Evolutionary conservation across 2,113 vertebrate species (phyloP).

Genomic region (Nycticorax nycticorax): DNA sequence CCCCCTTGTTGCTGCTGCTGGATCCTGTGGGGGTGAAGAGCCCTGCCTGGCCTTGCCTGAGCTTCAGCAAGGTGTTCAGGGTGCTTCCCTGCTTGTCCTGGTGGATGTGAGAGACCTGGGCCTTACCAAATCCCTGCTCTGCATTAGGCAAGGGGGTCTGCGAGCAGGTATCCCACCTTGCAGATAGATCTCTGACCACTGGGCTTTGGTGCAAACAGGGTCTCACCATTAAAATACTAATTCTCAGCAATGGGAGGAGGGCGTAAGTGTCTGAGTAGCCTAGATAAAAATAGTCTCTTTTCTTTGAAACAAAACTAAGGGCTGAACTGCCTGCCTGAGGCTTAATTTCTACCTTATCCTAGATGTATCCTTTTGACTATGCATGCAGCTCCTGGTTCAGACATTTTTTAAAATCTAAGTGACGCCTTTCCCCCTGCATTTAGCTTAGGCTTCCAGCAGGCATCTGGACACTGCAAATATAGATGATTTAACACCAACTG

Average conservation of each 20-base stretch:
- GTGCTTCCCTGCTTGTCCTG: background rate
- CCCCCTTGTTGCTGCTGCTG: fast-evolving
- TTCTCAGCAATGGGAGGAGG: background rate
- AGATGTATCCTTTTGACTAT: background rate
- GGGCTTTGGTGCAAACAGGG: background rate
- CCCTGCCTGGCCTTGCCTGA: background rate
- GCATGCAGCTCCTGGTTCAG: background rate
- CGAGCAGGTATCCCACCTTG: background rate
- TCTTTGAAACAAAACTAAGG: background rate
- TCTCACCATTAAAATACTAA: background rate
- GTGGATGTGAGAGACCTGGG: background rate
- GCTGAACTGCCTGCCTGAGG: background rate
- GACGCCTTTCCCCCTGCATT: background rate
- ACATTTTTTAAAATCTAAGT: background rate
- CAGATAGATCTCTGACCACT: background rate
- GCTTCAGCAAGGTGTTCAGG: background rate
- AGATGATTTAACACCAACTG: background rate
- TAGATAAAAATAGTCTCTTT: background rate
- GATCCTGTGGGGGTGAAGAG: background rate
- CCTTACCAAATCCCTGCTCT: background rate
- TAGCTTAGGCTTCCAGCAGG: background rate
- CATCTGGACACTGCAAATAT: background rate
- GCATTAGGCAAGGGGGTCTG: background rate
- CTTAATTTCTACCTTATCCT: background rate
- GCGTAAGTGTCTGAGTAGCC: background rate